Evolutionary conservation across 2,113 vertebrate genomes (phyloP).

Genomic region (Pteronura brasiliensis): DNA sequence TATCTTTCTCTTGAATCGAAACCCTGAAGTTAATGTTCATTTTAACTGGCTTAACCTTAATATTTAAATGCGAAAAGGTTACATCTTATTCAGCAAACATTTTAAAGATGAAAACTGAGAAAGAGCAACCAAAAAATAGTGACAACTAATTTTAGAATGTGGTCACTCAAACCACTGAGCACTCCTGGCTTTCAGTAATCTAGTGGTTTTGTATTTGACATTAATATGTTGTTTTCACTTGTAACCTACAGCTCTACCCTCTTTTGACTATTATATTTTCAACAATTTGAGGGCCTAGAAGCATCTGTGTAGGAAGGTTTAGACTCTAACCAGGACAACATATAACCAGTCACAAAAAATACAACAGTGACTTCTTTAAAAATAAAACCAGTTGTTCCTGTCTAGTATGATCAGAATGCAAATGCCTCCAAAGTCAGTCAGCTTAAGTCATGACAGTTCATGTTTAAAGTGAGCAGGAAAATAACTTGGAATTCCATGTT

Average conservation of each 20-base stretch:
- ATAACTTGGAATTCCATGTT: background rate
- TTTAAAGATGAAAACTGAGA: conserved; percentile 26
- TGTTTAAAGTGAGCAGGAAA: conserved; percentile 41
- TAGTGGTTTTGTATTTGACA: background rate
- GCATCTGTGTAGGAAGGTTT: background rate
- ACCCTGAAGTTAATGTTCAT: background rate
- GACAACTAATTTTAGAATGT: conserved; percentile 31
- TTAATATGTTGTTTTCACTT: conserved; percentile 24
- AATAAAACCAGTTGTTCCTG: conserved; percentile 76
- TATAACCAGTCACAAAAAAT: conserved; percentile 36
- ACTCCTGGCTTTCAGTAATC: background rate
- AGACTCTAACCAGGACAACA: conserved; percentile 11
- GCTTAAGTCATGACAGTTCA: conserved; percentile 54
- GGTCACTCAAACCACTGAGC: conserved; percentile 8
- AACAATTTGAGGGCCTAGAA: conserved; percentile 20
- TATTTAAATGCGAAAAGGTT: background rate
- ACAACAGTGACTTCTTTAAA: conserved; percentile 42
- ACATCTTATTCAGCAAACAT: background rate
- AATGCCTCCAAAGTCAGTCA: conserved; percentile 57
- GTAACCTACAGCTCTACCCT: conserved; percentile 7
- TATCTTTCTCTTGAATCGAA: background rate
- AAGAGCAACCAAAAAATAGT: background rate
- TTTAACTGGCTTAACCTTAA: background rate
- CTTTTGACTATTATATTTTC: background rate
- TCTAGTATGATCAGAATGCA: conserved; percentile 64